Evolutionary conservation across 1,140 invertebrate species (phyloP), one percentile per base, ranked within the genome.

Genomic region (Hypothenemus hampei): DNA sequence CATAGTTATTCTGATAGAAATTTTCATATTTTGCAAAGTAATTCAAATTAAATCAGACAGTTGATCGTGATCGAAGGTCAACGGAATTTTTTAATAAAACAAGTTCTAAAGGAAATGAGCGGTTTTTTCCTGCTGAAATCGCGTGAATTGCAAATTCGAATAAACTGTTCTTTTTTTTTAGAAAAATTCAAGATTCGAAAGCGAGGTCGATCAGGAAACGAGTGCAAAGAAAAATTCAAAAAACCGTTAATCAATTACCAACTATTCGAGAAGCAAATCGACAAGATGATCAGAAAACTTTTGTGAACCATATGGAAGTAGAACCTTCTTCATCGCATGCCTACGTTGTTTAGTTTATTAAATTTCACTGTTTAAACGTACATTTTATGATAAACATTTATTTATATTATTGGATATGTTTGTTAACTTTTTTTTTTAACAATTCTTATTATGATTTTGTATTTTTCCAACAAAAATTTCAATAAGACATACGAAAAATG

Each of bases 141-240:
- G 2, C n/a, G 36, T 8, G 11, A 8, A 8, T 4, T 13, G 16
- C 4, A 10, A 15, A 37, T 8, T 31, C 26, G 3, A 11, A 1
- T 8, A 13, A 31, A 31, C 26, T 31, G 1, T 37, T 37, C 18
- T 4, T 16, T 18, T 4, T 39, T 43, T 43, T 21, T n/a, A 43
- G 40, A 21, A 43, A 43, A 43, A 43, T 43, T 22, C 3, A 21
- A 3, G 40, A 43, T 20, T 43, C 35, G 11, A 37, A 37, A 16
- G 16, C 11, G 16, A 43, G n/a, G 23, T 43, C 40, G 8, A n/a
- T 43, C n/a, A 39, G 18, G n/a, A 43, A 23, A 18, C 4, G 40
- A n/a, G 11, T 43, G 18, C 11, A 21, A 18, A 11, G 40, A 11
- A 43, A 43, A 43, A 43, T 43, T 43, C 20, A 43, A 23, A 22